Evolutionary conservation across 1,140 invertebrate species (phyloP), one percentile per base, ranked within the genome.

Genomic region (Drosophila guanche): DNA sequence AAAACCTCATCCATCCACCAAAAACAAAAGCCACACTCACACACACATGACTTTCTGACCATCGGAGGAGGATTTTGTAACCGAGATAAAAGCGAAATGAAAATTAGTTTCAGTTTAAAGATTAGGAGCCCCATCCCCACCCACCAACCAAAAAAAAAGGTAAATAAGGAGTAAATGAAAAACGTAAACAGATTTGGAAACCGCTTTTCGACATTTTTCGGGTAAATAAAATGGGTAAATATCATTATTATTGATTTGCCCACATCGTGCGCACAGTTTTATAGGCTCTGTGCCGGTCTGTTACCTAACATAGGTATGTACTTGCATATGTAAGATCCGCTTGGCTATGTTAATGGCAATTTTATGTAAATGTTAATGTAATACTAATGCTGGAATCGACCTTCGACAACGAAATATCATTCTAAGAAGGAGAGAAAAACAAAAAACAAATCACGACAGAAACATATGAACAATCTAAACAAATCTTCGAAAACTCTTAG

Each of bases 381-480:
- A 79, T 51, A 42, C 63, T 62, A 56, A 73, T 63, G 50, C 40
- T 58, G 55, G 52, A 72, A 59, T 74, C 67, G 57, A 72, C 76
- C 80, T 81, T 83, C 57, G 58, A 33, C 41, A 45, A 59, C 55
- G 65, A 76, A 37, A 65, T 37, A 72, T 43, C 37, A 67, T 58
- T 60, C 47, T 50, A 45, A 68, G 48, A 63, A 46, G 51, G 42
- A 54, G 56, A 62, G 4, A 61, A 72, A 79, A 66, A 67, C 37
- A 33, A 33, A 47, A 48, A 56, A 73, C 58, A 76, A 79, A 74
- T 43, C 74, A 78, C 69, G 83, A 70, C 52, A 83, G 84, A 78
- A 74, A 73, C 52, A 76, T 79, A 72, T 76, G 54, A 79, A 79
- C 83, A 73, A 53, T 77, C 68, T 58, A 79, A 67, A 66, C 71